A percentile compares a stretch with the other conserved stretches of the same genome.
phyloP scores from a whole-genome alignment of 2,113 vertebrate species.

The Ammodytes marinus region DNA sequence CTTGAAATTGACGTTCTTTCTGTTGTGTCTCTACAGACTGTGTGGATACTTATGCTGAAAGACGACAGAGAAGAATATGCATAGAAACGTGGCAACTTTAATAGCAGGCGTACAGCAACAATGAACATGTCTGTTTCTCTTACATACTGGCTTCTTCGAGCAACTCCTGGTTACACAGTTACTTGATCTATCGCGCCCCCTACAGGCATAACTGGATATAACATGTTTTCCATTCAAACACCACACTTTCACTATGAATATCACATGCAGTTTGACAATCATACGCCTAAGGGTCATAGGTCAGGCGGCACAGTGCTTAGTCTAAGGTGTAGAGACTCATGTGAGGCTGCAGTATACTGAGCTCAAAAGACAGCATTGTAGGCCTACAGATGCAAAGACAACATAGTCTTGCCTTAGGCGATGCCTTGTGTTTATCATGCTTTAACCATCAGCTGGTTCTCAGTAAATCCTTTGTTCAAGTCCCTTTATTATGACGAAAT shows the following conservation, averaged over 20 bases:
- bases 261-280: not conserved
- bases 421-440: not conserved
- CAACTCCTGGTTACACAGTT: too few relatives aligned
- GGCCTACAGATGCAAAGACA: not conserved
- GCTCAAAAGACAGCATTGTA: not conserved
- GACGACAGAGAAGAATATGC: too few relatives aligned
- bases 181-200: too few relatives aligned
- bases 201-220: too few relatives aligned
- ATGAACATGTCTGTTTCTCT: too few relatives aligned
- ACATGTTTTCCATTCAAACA: too few relatives aligned
- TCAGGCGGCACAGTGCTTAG: not conserved
- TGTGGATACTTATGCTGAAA: too few relatives aligned
- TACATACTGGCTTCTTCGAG: too few relatives aligned
- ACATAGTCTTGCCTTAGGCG: not conserved
- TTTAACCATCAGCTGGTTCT: conserved; percentile 1
- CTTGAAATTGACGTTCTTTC: not conserved
- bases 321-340: not conserved
- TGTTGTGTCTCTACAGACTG: too few relatives aligned
- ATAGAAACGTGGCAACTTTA: too few relatives aligned
- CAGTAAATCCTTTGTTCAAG: conserved; percentile 15
- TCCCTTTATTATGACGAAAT: not conserved
- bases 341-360: conserved; percentile 13
- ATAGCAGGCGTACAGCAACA: too few relatives aligned
- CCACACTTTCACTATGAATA: not conserved
- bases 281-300: not conserved